Base-by-base conservation (phyloP, 2,888 invertebrate species). In the Euclidia mi region DNA sequence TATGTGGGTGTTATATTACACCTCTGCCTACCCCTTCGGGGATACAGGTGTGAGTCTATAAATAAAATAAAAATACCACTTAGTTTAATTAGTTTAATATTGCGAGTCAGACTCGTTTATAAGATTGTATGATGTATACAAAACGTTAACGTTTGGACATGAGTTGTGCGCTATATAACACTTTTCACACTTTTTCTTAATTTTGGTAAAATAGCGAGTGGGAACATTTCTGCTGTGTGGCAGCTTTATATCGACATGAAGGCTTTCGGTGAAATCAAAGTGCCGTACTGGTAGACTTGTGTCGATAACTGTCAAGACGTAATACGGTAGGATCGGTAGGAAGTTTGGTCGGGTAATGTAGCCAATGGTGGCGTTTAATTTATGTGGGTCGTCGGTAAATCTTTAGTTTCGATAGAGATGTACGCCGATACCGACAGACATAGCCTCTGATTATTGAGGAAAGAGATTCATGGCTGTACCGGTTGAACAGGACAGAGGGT, bases 221-320 rank as follows among this genome's bases (percentile, higher is more conserved):
- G 37, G 59, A 6, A 18, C 32, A 43, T 34, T 40, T 51, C 41
- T 51, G 59, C 45, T 67, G 67, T 55, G 58, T 60, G 40, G 52
- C 50, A 52, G 51, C 56, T 55, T 63, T 56, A 45, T n/a, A n/a
- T n/a, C n/a, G n/a, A n/a, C n/a, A n/a, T n/a, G n/a, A n/a, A n/a
- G n/a, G n/a, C n/a, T n/a, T n/a, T n/a, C 44, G 62, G 57, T 50
- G 65, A 66, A 80, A 79, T 78, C 74, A 76, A 76, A 79, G 66
- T 55, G 57, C 55, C 45, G 59, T 44, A 55, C 48, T 58, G 65
- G 37, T 56, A 77, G 82, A 84, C 72, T 84, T 84, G 57, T 56
- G 51, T 75, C 79, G 79, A 84, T 86, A 86, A 83, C 80, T 82
- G 82, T 82, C 80, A 65, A 45, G 53, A 65, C 65, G 71, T 78